Base-by-base conservation (phyloP, 2,888 invertebrate genomes). In the Caenorhabditis wallacei region DNA sequence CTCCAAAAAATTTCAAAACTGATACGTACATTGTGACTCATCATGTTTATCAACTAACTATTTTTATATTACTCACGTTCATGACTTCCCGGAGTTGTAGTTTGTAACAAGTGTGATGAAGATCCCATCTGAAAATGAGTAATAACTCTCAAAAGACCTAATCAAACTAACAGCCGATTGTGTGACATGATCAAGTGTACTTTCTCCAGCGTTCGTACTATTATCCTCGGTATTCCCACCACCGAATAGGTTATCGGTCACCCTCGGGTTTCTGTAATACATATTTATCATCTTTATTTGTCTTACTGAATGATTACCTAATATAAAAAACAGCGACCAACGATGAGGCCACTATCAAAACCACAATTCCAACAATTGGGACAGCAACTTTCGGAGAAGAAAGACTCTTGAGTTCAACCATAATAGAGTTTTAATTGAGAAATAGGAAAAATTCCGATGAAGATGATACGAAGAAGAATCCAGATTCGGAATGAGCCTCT, bases 291-390 rank as follows among this genome's bases (percentile, higher is more conserved):
- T 43, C 46, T 16, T 1, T 35, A 26, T 53, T n/a, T 11, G 8
- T 0, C 8, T 51, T 37, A 20, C 22, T 2, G 0, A 30, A 16
- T n/a, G 22, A n/a, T 46, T 63, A 85, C 84, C 84, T 85, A 8
- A 86, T 51, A 54, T 84, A 86, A 59, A 86, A 86, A n/a, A 86
- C 40, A 2, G 84, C 82, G 7, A 86, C 82, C 37, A 86, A 69
- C 10, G 78, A 69, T 8, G 81, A 75, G 10, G 84, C 84, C 5
- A 80, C 76, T 3, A 86, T 24, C 2, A 86, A 74, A 18, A 86
- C 80, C 18, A 82, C 18, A 8, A 84, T 54, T 18, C 84, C 84
- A 30, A 80, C 66, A 11, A 85, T 56, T 18, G 86, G 84, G 8
- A 86, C 46, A 11, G 84, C 82, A 24, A 85, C 80, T 66, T 79